These are phyloP conservation scores for Mesochorus sp. DNA, from an alignment of 2,888 invertebrate species.

Conservation along the genomic window DNA sequence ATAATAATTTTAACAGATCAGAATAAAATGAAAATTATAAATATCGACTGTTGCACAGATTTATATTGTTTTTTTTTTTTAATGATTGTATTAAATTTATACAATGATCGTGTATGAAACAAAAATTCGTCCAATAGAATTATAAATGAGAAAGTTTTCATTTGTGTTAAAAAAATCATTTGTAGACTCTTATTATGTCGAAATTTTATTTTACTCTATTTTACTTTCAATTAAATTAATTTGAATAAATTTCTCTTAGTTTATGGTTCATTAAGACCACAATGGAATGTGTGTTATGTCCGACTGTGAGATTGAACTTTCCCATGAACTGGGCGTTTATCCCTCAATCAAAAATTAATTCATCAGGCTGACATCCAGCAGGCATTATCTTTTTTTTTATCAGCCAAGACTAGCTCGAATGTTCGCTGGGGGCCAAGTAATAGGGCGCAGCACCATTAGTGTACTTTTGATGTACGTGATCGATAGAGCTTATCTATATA, in stretches of 20 bases:
- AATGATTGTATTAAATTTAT: no score
- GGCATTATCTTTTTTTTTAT: constrained; percentile 2
- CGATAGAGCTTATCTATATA: constrained; percentile 38
- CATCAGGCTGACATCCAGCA: constrained; percentile 2
- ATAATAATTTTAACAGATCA: no score
- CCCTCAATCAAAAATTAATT: constrained; percentile 39
- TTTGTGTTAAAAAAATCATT: no score
- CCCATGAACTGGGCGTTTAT: constrained; percentile 29
- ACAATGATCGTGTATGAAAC: no score
- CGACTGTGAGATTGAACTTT: constrained; percentile 38
- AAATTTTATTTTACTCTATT: not conserved
- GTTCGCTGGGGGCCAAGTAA: constrained; percentile 10
- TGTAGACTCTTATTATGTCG: no score
- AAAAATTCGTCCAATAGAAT: no score
- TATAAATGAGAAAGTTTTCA: no score
- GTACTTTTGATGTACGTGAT: constrained; percentile 49
- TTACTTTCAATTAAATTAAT: not conserved
- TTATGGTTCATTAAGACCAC: not conserved
- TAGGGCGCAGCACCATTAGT: constrained; percentile 53
- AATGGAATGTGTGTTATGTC: constrained; percentile 17
- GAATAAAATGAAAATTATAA: no score
- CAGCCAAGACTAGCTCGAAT: not conserved
- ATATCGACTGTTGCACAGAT: no score
- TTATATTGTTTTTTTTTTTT: no score
- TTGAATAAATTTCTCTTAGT: not conserved